Base-by-base conservation (phyloP, 2,888 invertebrate species). In the Hymenopus coronatus region DNA sequence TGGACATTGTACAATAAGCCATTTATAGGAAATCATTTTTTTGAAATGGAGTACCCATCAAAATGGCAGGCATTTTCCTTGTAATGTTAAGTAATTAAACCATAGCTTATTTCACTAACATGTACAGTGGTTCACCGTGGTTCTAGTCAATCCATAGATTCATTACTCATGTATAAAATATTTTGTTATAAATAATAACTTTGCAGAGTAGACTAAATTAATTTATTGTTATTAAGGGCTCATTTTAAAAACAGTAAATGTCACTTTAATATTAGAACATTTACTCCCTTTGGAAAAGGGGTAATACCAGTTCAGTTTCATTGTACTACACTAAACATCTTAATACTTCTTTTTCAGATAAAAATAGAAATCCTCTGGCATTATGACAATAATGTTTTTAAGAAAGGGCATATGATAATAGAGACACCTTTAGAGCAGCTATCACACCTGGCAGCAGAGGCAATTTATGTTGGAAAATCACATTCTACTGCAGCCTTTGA, bases 311-410 rank as follows among this genome's bases (percentile, higher is more conserved):
- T 70, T 70, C 54, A 70, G 4, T 70, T 70, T 70, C 1, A 25
- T 54, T 8, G 15, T 54, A 4, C 25, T 70, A 70, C 1, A 70
- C 20, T 2, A 25, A 70, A 70, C 20, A 70, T 40, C 12, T 40
- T 27, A 20, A 87, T 88, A 86, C 28, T 90, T 40, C 70, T 89
- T 86, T 91, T 90, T 3, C 90, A 93, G 92, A 91, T 92, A 40
- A 92, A 92, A 12, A 89, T 93, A 27, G 91, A 91, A 90, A 92
- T 92, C 2, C 90, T 90, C 2, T 94, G 94, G 93, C 91, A 92
- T 40, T 90, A 92, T 30, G 92, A 93, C 15, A 91, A 92, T 28
- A 91, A 92, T 91, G 91, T 30, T 89, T 70, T 87, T 27, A 12
- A 82, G 82, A 82, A 87, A 40, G 82, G 33, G 7, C 15, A 82